Evolutionary conservation across 2,888 invertebrate species (phyloP).

Genomic region (Aproaerema taeniolella): DNA sequence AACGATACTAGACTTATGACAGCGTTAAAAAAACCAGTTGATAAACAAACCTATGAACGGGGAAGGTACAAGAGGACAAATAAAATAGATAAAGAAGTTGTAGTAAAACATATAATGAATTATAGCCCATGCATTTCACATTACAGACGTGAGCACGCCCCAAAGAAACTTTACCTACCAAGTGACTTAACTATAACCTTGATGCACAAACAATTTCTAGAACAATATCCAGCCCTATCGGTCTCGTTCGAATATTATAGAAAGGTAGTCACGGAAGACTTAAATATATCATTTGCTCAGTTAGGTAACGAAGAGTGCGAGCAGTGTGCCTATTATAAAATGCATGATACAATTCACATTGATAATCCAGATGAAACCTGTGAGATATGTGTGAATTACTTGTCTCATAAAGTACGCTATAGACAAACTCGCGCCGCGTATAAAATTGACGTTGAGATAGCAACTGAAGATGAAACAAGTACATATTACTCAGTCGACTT

Average conservation of each 20-base stretch:
- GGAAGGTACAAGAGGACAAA: slow-evolving; percentile 9
- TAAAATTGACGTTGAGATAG: not conserved
- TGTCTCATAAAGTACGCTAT: slow-evolving; percentile 2
- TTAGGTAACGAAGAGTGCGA: slow-evolving; percentile 3
- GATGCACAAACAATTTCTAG: not conserved
- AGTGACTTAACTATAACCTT: slow-evolving; percentile 12
- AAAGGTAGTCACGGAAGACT: not conserved
- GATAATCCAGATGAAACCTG: not conserved
- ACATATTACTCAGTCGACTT: slow-evolving; percentile 12
- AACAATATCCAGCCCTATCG: not conserved
- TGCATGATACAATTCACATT: not conserved
- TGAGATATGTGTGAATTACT: not conserved
- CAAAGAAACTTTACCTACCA: slow-evolving; percentile 9
- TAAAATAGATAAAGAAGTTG: slow-evolving; percentile 8
- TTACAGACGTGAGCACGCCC: slow-evolving; percentile 15
- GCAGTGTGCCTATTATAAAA: not conserved
- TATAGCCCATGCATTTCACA: slow-evolving; percentile 8
- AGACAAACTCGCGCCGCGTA: slow-evolving; percentile 5
- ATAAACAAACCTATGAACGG: slow-evolving; percentile 9
- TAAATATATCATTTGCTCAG: not conserved
- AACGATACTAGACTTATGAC: slow-evolving; percentile 11
- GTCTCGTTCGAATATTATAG: not conserved
- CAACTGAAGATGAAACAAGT: not conserved
- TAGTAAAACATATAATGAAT: slow-evolving; percentile 7
- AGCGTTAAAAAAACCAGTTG: not conserved